phyloP scores from a whole-genome alignment of 2,113 vertebrate species.

The Sisor rabdophorus region DNA sequence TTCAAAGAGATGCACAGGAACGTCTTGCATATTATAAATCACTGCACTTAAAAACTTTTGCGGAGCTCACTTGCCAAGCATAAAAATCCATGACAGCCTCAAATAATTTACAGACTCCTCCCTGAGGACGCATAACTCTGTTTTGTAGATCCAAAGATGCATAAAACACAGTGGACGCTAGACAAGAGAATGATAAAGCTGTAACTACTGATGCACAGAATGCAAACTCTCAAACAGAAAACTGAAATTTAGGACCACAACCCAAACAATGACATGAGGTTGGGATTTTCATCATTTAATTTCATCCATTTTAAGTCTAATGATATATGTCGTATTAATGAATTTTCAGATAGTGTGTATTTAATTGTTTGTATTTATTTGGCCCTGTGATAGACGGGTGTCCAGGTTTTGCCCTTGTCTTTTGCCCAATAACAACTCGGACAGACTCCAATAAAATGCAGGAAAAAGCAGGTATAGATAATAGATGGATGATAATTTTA shows the following conservation, averaged over 20 bases:
- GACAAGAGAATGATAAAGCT: constrained; percentile 21
- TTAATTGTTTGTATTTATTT: too few relatives aligned
- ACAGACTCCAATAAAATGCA: too few relatives aligned
- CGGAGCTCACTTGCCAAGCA: constrained; percentile 44
- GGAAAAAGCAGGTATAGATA: too few relatives aligned
- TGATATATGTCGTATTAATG: too few relatives aligned
- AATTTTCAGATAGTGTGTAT: too few relatives aligned
- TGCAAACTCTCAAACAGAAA: neutral
- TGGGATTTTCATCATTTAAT: too few relatives aligned
- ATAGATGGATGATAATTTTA: too few relatives aligned
- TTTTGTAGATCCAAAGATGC: constrained; percentile 27
- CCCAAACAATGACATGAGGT: neutral
- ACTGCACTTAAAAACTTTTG: constrained; percentile 32
- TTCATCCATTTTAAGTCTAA: too few relatives aligned
- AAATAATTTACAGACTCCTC: constrained; percentile 49
- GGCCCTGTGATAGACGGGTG: too few relatives aligned
- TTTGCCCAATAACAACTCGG: too few relatives aligned
- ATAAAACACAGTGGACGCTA: constrained; percentile 8
- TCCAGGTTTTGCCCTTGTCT: too few relatives aligned
- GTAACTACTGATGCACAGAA: neutral
- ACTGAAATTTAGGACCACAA: neutral
- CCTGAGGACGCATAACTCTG: constrained; percentile 37
- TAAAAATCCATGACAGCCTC: constrained; percentile 41
- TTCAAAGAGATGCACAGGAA: constrained; percentile 40
- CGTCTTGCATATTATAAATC: constrained; percentile 33